These are phyloP conservation scores for Caenorhabditis inopinata DNA, from an alignment of 1,140 invertebrate genomes.

Conservation along the genomic window DNA sequence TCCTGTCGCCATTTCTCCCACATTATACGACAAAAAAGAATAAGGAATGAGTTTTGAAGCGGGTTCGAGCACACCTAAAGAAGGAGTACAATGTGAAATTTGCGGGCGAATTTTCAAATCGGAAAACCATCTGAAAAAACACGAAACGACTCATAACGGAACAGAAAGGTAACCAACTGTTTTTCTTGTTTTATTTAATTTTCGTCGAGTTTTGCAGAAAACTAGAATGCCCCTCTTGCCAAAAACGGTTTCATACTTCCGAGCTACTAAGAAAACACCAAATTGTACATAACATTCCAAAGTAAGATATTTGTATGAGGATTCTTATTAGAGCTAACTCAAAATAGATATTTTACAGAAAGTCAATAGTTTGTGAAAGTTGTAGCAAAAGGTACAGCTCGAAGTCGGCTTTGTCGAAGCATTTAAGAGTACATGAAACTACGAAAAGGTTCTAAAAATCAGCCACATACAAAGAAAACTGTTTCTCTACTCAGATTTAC, in stretches of 20 bases:
- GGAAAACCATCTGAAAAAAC: neutral
- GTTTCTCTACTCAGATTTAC: neutral
- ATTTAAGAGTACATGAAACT: neutral
- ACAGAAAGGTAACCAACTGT: neutral
- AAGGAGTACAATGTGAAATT: neutral
- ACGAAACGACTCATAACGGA: neutral
- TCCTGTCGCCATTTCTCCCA: no score
- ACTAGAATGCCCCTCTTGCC: neutral
- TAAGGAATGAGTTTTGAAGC: neutral
- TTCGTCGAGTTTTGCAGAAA: neutral
- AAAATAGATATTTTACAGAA: neutral
- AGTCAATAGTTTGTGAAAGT: neutral
- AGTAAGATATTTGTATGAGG: neutral
- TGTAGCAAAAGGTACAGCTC: neutral
- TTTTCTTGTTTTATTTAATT: neutral
- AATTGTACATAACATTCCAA: neutral
- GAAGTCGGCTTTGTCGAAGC: neutral
- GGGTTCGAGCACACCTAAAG: neutral
- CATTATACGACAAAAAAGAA: no score
- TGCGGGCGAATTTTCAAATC: slow-evolving; percentile 9
- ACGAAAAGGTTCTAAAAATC: neutral
- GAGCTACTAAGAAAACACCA: neutral
- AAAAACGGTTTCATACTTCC: neutral
- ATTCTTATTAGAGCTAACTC: neutral
- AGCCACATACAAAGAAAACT: no score